phyloP scores from a whole-genome alignment of 2,888 invertebrate species.

The Amiota mariae region DNA sequence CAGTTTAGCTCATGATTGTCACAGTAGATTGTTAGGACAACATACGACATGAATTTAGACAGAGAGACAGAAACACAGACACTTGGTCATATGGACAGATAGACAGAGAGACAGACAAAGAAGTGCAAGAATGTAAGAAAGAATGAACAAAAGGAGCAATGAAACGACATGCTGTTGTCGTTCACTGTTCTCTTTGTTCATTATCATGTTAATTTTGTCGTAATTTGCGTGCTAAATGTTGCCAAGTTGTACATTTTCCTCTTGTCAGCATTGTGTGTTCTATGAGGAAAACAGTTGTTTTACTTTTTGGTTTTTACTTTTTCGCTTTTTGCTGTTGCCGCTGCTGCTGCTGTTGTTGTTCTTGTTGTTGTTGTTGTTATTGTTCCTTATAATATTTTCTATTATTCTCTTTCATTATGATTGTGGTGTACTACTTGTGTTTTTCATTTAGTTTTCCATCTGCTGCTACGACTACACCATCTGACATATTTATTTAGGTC shows the following conservation, averaged over 20 bases:
- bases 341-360: background rate
- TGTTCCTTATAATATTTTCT: too few relatives aligned
- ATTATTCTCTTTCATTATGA: too few relatives aligned
- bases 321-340: background rate
- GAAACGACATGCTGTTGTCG: conserved; percentile 9
- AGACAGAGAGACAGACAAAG: background rate
- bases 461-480: background rate
- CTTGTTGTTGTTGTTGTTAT: too few relatives aligned
- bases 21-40: conserved; percentile 29
- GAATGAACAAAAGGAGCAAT: too few relatives aligned
- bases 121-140: background rate
- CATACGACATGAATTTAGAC: too few relatives aligned
- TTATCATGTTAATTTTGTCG: conserved; percentile 67
- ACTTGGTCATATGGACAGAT: conserved; percentile 56
- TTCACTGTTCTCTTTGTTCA: conserved; percentile 45
- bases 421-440: too few relatives aligned
- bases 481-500: conserved; percentile 26
- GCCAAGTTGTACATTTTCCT: conserved; percentile 58
- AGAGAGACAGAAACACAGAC: conserved; percentile 37
- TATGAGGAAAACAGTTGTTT: background rate
- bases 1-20: background rate
- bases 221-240: conserved; percentile 67
- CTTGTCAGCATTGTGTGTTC: background rate
- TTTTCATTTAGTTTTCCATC: background rate
- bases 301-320: conserved; percentile 6